Evolutionary conservation across 2,888 invertebrate species (phyloP), one percentile per base, ranked within the genome.

Genomic region (Nymphalis c-album): DNA sequence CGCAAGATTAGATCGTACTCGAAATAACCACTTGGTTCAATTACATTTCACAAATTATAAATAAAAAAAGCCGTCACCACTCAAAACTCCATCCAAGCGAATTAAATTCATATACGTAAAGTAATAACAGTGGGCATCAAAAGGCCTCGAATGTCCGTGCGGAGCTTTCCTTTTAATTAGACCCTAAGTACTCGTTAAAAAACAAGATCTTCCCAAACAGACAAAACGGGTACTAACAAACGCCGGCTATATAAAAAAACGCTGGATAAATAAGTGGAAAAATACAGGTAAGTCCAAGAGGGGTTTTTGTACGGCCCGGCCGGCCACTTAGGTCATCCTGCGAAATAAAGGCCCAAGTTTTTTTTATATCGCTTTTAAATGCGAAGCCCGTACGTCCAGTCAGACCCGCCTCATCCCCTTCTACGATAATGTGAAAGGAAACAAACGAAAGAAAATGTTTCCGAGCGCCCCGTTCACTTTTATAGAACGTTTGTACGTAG

Each of bases 241-340:
- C 88, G 88, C 84, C 83, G 89, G 64, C 63, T 68, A 68, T 73
- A 91, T 88, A 89, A 90, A 91, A 80, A 91, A 91, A 90, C 88
- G 87, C 83, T 84, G 90, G 89, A 90, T 91, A 91, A 92, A 91
- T 91, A 91, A 89, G 91, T 91, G 91, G 92, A 91, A 92, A 92
- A 92, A 91, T 90, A 92, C 92, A 92, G 92, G 92, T 92, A 91
- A 90, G 90, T 91, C 89, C 83, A 85, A 87, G 91, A 90, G 91
- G 86, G 87, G 83, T 87, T 90, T 90, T 90, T 91, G 90, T 91
- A 86, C 86, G 82, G 86, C 80, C 88, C 88, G 88, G 84, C 90
- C 87, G 87, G 91, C 91, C 92, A 92, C 92, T 92, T 91, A 90
- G 92, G 91, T 92, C 91, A 92, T 91, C 91, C 89, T 87, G 90